Evolutionary conservation across 2,888 invertebrate species (phyloP).

Genomic region (Drosophila anomalata): DNA sequence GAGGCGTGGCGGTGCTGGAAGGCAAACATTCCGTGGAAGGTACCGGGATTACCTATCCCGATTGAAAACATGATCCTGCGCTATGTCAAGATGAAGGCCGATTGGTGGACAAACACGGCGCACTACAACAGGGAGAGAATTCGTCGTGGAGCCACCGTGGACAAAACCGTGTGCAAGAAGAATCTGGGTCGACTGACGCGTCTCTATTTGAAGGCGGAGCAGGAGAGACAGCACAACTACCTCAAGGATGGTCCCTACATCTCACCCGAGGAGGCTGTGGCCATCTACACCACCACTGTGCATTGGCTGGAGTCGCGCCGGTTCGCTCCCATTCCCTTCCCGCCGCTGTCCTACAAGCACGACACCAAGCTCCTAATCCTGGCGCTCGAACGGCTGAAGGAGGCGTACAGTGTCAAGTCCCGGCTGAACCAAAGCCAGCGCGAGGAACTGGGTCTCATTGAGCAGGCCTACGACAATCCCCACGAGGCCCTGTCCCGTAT

Average conservation of each 20-base stretch:
- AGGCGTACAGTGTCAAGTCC: slow-evolving; percentile 99
- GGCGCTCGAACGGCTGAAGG: slow-evolving; percentile 97
- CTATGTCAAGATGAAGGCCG: slow-evolving; percentile 99
- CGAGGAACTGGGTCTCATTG: slow-evolving; percentile 98
- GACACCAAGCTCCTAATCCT: slow-evolving; percentile 99
- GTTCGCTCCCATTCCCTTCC: slow-evolving; percentile 99
- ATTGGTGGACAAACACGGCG: slow-evolving; percentile 99
- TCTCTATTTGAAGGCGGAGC: slow-evolving; percentile 98
- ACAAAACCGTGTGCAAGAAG: slow-evolving; percentile 99
- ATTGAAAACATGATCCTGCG: slow-evolving; percentile 99
- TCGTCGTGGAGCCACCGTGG: slow-evolving; percentile 99
- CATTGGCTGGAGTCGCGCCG: slow-evolving; percentile 99
- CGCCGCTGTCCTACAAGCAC: slow-evolving; percentile 99
- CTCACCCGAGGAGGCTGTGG: slow-evolving; percentile 99
- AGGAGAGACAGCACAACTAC: slow-evolving; percentile 99
- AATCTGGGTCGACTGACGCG: slow-evolving; percentile 99
- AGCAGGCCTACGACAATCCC: slow-evolving; percentile 99
- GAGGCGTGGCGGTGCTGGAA: slow-evolving; percentile 99
- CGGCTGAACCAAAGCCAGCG: slow-evolving; percentile 99
- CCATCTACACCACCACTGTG: slow-evolving; percentile 99
- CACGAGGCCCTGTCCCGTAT: slow-evolving; percentile 99
- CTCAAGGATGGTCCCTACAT: slow-evolving; percentile 99
- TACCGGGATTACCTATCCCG: slow-evolving; percentile 98
- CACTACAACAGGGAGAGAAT: slow-evolving; percentile 99
- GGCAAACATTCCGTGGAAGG: slow-evolving; percentile 99